Evolutionary conservation across 1,140 invertebrate genomes (phyloP).

Genomic region (Drosophila sp.): DNA sequence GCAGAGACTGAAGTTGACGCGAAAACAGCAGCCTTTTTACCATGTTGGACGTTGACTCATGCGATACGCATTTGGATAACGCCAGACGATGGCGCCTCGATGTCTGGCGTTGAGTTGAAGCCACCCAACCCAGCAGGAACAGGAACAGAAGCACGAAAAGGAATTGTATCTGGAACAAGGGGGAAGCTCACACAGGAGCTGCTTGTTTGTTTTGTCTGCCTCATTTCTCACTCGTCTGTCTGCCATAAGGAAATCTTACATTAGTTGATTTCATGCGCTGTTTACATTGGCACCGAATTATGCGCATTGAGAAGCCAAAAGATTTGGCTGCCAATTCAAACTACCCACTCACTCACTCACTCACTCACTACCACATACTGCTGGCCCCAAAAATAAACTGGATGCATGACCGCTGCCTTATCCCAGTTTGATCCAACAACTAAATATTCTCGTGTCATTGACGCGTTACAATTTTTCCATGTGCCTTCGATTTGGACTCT

Average conservation of each 20-base stretch:
- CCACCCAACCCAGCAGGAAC: not conserved
- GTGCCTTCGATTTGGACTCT: slow-evolving; percentile 7
- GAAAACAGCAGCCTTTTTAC: slow-evolving; percentile 21
- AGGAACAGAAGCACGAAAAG: not conserved
- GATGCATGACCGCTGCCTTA: slow-evolving; percentile 25
- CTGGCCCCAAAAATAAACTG: not conserved
- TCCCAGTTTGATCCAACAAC: not conserved
- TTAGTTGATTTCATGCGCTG: slow-evolving; percentile 83
- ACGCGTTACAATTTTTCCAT: slow-evolving; percentile 17
- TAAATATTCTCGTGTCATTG: slow-evolving; percentile 30
- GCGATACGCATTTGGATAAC: slow-evolving; percentile 68
- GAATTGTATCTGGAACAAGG: not conserved
- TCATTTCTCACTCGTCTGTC: slow-evolving; percentile 44
- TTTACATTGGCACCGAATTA: slow-evolving; percentile 83
- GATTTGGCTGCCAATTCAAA: slow-evolving; percentile 61
- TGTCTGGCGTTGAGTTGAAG: slow-evolving; percentile 53
- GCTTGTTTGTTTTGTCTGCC: slow-evolving; percentile 79
- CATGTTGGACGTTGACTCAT: slow-evolving; percentile 68
- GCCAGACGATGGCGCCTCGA: slow-evolving; percentile 60
- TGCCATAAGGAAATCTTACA: slow-evolving; percentile 62
- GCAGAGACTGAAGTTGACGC: not conserved
- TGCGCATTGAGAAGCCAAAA: slow-evolving; percentile 74
- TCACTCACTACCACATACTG: too few species aligned
- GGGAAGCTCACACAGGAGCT: slow-evolving; percentile 18
- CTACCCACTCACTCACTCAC: too few species aligned